phyloP scores from a whole-genome alignment of 2,797 vertebrate genomes.

The Acanthurus lineatus region DNA sequence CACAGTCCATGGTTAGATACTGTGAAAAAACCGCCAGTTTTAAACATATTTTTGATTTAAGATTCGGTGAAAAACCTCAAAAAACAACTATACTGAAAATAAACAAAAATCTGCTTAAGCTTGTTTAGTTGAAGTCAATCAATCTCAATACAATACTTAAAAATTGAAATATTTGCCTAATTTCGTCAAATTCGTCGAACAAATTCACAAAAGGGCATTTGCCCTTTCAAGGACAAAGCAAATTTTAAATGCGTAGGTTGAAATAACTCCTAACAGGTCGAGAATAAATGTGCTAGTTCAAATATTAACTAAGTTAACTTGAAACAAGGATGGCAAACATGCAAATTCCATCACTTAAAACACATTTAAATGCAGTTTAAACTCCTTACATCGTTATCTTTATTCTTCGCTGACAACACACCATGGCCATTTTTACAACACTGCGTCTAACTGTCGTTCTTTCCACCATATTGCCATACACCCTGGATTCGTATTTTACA shows the following conservation, averaged over 20 bases:
- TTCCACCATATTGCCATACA: conserved; percentile 87
- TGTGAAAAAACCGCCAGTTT: conserved; percentile 18
- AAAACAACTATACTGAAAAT: conserved; percentile 67
- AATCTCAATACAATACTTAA: conserved; percentile 32
- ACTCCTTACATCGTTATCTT: conserved; percentile 36
- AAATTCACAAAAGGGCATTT: conserved; percentile 84
- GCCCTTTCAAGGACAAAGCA: conserved; percentile 91
- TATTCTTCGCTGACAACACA: conserved; percentile 76
- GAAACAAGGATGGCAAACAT: conserved; percentile 52
- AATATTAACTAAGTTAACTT: conserved; percentile 42
- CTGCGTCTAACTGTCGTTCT: conserved; percentile 81
- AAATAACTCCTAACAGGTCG: conserved; percentile 71
- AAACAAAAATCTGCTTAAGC: conserved; percentile 54
- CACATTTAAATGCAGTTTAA: not conserved
- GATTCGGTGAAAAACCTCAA: conserved; percentile 59
- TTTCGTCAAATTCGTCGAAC: conserved; percentile 65
- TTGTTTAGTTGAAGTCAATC: conserved; percentile 29
- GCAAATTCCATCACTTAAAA: conserved; percentile 33
- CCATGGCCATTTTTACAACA: conserved; percentile 89
- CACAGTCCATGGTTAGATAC: not conserved
- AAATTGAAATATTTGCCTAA: conserved; percentile 41
- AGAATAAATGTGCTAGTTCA: conserved; percentile 48
- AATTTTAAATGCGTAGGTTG: conserved; percentile 89
- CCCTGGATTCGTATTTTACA: conserved; percentile 41
- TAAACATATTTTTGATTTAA: conserved; percentile 20